Evolutionary conservation across 30 jellyfish, hydroid and myxozoan species (phyloP), one percentile per base, ranked within the genome.

Genomic region (Aurelia sp.): DNA sequence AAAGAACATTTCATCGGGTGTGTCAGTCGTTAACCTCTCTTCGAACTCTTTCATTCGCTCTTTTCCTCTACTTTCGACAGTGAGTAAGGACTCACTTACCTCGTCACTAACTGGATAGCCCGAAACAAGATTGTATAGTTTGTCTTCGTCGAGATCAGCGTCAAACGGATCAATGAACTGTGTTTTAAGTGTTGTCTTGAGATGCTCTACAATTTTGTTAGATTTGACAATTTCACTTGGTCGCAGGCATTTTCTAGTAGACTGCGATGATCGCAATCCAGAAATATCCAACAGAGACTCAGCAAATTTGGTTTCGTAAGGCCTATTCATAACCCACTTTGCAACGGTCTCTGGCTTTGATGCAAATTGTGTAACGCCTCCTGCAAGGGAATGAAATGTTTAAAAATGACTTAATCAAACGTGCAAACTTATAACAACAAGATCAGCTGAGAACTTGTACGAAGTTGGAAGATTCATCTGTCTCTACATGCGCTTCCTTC

Each of bases 251-350:
- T 78, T 78, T 35, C 88, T 38, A 3, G 88, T 60, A 20, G 13
- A 21, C 19, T 20, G 50, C 20, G 88, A 21, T 17, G 65, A 21
- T 11, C 15, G 60, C 24, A 78, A 8, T 30, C 62, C 88, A 8
- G 79, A 24, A 10, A 78, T 78, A 17, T 78, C 88, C 57, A 59
- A 16, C 78, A 78, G 63, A n/a, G 84, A 81, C 47, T 67, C 91
- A 0, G 74, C 65, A 67, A 81, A 55, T 30, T 55, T 65, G 48
- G 82, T 17, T 67, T 44, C 85, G 41, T 21, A 81, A 20, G 91
- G 84, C 38, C 91, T 67, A 50, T 81, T 64, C 91, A 65, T 81
- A 15, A 81, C 91, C 75, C 82, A 81, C 76, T 81, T 81, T 67
- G 64, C 83, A 51, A 81, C 91, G 21, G 91, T 81, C 16, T 63